phyloP scores from a whole-genome alignment of 2,888 invertebrate genomes.

The Eubasilissa splendida region DNA sequence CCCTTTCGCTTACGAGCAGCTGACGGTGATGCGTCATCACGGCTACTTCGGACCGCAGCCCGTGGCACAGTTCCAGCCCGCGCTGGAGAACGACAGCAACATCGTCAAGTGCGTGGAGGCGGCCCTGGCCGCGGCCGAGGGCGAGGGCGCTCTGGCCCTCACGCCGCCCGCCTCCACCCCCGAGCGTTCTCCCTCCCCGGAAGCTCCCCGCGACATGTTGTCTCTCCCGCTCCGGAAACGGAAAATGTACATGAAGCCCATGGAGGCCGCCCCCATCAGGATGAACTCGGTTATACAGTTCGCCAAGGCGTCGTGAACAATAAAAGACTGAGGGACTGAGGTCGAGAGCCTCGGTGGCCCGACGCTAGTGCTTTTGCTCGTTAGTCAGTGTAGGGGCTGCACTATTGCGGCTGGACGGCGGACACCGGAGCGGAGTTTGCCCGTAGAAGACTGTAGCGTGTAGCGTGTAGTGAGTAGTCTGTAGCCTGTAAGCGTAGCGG shows the following conservation, averaged over 20 bases:
- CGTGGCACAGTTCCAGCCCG: conserved; percentile 64
- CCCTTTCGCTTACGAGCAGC: conserved; percentile 58
- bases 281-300: conserved; percentile 89
- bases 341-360: background rate
- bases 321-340: conserved; percentile 44
- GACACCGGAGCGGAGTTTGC: background rate
- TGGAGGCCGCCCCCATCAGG: conserved; percentile 64
- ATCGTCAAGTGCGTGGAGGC: conserved; percentile 77
- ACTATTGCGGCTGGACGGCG: background rate
- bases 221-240: conserved; percentile 86
- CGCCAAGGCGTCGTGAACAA: conserved; percentile 78
- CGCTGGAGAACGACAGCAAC: conserved; percentile 69
- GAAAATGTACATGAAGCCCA: conserved; percentile 83
- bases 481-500: background rate
- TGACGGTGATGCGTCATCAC: conserved; percentile 59
- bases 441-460: background rate
- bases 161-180: conserved; percentile 66
- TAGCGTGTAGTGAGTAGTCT: background rate
- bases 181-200: conserved; percentile 71
- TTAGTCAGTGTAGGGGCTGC: background rate
- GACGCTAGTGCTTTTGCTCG: background rate
- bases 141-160: conserved; percentile 62
- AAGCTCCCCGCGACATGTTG: conserved; percentile 73
- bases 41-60: conserved; percentile 64
- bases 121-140: conserved; percentile 73